Evolutionary conservation across 2,797 vertebrate species (phyloP).

Genomic region (Sebastes minor): DNA sequence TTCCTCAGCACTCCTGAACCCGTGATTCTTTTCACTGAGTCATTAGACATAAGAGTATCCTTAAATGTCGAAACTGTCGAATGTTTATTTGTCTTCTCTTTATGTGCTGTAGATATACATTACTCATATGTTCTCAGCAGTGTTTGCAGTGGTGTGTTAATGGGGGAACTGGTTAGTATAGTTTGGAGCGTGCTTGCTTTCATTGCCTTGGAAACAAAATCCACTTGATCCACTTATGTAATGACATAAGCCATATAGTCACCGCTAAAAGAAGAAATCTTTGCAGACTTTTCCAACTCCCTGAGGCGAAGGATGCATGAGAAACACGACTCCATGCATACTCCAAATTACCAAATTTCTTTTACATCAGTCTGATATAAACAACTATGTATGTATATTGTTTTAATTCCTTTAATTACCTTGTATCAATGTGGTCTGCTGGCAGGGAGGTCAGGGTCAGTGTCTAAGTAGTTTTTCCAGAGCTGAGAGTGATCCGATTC

Average conservation of each 20-base stretch:
- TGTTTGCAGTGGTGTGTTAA: slow-evolving; percentile 3
- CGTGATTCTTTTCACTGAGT: background rate
- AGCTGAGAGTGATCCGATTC: background rate
- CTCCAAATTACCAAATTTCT: background rate
- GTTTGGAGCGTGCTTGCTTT: slow-evolving; percentile 30
- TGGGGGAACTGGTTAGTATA: slow-evolving; percentile 13
- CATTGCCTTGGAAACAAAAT: slow-evolving; percentile 52
- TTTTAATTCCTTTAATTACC: background rate
- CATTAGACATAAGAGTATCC: background rate
- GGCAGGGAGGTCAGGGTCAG: background rate
- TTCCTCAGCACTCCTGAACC: background rate
- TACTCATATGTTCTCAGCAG: background rate
- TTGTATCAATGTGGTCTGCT: background rate
- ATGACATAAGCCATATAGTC: slow-evolving; percentile 52
- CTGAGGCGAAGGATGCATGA: slow-evolving; percentile 6
- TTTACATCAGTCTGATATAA: background rate
- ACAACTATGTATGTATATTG: background rate
- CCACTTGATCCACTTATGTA: slow-evolving; percentile 57
- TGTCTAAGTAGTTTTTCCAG: background rate
- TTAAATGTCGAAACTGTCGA: background rate
- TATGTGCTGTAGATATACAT: background rate
- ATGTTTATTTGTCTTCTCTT: background rate
- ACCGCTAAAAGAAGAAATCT: slow-evolving; percentile 21
- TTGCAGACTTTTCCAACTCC: slow-evolving; percentile 39
- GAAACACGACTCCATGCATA: background rate